Evolutionary conservation across 2,113 vertebrate genomes (phyloP).

Genomic region (Danionella cerebrum): DNA sequence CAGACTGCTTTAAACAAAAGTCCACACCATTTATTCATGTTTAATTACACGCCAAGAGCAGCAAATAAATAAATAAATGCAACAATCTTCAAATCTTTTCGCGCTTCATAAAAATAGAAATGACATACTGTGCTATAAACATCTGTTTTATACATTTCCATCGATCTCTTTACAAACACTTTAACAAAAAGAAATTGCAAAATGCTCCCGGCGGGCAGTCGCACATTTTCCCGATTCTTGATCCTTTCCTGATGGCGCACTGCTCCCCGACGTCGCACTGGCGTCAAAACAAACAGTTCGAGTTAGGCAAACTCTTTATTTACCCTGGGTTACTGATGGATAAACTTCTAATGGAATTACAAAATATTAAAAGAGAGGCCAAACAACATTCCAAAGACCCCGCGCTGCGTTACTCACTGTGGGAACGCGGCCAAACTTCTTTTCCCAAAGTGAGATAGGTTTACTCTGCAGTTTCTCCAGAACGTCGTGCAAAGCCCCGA

Average conservation of each 20-base stretch:
- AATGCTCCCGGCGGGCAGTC: conserved; percentile 61
- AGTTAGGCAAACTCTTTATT: neutral
- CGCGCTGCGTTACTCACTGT: conserved; percentile 53
- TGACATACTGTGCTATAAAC: conserved; percentile 27
- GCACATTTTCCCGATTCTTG: conserved; percentile 69
- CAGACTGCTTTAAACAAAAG: conserved; percentile 58
- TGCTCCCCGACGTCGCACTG: conserved; percentile 67
- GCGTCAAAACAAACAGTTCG: neutral
- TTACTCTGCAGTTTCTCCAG: conserved; percentile 72
- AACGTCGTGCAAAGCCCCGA: conserved; percentile 67
- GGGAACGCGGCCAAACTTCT: conserved; percentile 72
- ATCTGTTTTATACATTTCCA: neutral
- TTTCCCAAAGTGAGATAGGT: conserved; percentile 62
- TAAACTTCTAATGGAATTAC: neutral
- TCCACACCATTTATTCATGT: conserved; percentile 51
- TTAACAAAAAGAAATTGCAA: conserved; percentile 70
- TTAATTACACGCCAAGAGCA: conserved; percentile 27
- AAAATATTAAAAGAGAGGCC: neutral
- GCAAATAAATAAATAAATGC: conserved; percentile 10
- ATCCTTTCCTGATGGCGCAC: conserved; percentile 68
- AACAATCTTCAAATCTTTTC: conserved; percentile 14
- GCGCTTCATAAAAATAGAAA: conserved; percentile 30
- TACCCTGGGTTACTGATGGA: too few relatives aligned
- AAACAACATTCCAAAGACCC: neutral
- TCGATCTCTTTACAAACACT: conserved; percentile 63